Evolutionary conservation across 2,888 invertebrate species (phyloP).

Genomic region (Lomographa bimaculata): DNA sequence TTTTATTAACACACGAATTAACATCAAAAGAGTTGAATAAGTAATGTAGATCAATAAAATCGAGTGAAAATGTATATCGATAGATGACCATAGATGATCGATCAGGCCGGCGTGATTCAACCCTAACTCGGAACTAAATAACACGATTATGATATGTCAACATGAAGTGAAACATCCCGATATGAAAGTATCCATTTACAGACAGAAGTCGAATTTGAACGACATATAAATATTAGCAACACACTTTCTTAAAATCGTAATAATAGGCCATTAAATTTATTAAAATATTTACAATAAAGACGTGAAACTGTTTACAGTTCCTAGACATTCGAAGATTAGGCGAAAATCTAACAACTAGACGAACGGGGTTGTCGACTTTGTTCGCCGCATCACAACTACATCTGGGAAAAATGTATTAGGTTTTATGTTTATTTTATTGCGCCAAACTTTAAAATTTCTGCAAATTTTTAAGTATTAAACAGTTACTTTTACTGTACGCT

Average conservation of each 20-base stretch:
- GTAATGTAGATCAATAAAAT: no score
- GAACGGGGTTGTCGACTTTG: constrained; percentile 43
- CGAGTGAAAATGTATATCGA: no score
- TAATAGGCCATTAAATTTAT: constrained; percentile 78
- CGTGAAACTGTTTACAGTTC: constrained; percentile 73
- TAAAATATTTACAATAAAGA: constrained; percentile 80
- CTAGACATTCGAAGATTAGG: constrained; percentile 74
- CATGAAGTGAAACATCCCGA: constrained; percentile 42
- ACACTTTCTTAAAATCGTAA: constrained; percentile 68
- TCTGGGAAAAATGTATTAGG: no score
- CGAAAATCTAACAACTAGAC: constrained; percentile 75
- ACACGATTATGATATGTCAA: constrained; percentile 47
- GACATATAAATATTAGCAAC: constrained; percentile 70
- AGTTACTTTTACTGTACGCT: no score
- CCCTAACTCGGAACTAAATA: no score
- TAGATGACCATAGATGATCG: no score
- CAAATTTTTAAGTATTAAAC: no score
- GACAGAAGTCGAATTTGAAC: constrained; percentile 65
- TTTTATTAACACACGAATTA: no score
- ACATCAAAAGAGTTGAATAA: no score
- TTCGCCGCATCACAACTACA: constrained; percentile 25
- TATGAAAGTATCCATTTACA: constrained; percentile 29
- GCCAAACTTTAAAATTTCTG: no score
- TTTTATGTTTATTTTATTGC: no score
- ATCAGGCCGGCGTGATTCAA: no score